Conservation (phyloP, 2,797 vertebrate genomes). For the Oceanodroma leucorhoa region DNA sequence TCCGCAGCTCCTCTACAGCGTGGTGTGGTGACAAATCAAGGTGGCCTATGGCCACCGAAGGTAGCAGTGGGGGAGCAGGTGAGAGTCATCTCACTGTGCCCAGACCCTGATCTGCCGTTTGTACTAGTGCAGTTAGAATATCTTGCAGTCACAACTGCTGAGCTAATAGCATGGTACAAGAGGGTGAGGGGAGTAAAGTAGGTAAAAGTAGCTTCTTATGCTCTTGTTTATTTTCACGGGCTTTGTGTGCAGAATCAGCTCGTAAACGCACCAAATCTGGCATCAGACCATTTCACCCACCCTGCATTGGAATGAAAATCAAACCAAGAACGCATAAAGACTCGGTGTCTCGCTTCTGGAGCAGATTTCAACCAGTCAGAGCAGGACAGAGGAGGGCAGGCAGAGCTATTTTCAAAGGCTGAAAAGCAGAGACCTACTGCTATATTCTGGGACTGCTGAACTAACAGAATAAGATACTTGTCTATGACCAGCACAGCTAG, state of each 20-base stretch:
- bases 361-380: not conserved
- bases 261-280: not conserved
- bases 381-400: not conserved
- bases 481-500: not conserved
- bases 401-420: not conserved
- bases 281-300: not conserved
- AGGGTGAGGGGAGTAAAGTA: accelerated
- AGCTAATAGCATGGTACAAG: not conserved
- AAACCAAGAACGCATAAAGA: not conserved
- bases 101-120: not conserved
- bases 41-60: not conserved
- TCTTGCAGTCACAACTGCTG: not conserved
- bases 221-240: not conserved
- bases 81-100: not conserved
- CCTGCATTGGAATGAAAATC: not conserved
- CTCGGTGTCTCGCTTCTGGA: not conserved
- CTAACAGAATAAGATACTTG: not conserved
- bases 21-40: not conserved
- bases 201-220: not conserved
- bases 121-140: accelerated
- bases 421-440: not conserved
- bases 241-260: not conserved
- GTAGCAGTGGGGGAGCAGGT: not conserved
- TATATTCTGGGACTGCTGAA: not conserved
- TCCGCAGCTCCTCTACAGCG: not conserved